Evolutionary conservation across 35 echinoderm and acorn worm genomes (phyloP).

Genomic region (Holothuria glaberrima): DNA sequence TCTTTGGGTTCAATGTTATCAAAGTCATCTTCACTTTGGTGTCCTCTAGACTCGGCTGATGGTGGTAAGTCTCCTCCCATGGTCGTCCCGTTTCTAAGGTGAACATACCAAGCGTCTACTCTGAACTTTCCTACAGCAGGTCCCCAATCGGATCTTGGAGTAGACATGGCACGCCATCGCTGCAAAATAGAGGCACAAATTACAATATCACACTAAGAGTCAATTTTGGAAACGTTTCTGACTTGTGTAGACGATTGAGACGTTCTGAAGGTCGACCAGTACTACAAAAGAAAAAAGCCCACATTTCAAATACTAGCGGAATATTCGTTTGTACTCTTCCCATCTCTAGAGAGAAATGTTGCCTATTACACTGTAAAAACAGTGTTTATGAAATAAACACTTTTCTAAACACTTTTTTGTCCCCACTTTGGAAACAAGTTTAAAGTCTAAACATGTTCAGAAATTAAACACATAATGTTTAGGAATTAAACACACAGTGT

Average conservation of each 20-base stretch:
- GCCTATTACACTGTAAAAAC: too few species aligned
- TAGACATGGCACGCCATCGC: conserved; percentile 69
- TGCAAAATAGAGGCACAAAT: conserved; percentile 7
- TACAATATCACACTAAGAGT: not conserved
- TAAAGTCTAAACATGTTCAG: too few species aligned
- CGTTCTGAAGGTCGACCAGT: not conserved
- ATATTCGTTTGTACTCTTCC: not conserved
- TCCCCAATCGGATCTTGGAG: conserved; percentile 67
- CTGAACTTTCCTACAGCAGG: conserved; percentile 64
- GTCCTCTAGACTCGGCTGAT: not conserved
- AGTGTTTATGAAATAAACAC: too few species aligned
- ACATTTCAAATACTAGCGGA: not conserved
- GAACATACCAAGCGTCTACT: conserved; percentile 80
- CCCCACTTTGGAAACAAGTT: too few species aligned
- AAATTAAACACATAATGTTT: too few species aligned
- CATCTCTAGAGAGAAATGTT: not conserved
- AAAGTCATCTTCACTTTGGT: not conserved
- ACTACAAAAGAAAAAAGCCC: not conserved
- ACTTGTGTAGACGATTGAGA: not conserved
- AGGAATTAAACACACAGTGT: too few species aligned
- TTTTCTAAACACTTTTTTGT: too few species aligned
- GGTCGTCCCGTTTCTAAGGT: conserved; percentile 68
- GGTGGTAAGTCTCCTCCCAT: conserved; percentile 73
- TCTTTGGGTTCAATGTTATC: not conserved
- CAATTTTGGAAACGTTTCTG: not conserved